Base-by-base conservation (phyloP, 1,140 invertebrate genomes). In the Drosophila subpulchrella region DNA sequence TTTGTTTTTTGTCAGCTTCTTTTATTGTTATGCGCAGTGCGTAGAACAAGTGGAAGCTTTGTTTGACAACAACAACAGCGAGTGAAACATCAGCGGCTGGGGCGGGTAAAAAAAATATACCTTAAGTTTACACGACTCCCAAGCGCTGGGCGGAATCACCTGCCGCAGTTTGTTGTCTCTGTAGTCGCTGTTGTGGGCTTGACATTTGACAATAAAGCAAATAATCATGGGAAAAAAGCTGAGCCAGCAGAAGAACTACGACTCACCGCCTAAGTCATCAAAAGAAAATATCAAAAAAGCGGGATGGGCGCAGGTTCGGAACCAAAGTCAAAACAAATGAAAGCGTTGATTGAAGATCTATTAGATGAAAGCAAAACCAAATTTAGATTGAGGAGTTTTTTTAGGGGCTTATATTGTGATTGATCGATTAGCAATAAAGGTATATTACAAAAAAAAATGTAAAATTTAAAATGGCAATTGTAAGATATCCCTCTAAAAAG, bases 191-290 rank as follows among this genome's bases (percentile, higher is more conserved):
- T 65, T 77, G 72, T 74, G 61, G 74, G 79, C 77, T 91, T 89
- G 83, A 91, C 88, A 91, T 90, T 88, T 83, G 88, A 90, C 86
- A 90, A 90, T 90, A 91, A 90, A 90, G 88, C 86, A 90, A 90
- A 90, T 91, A 90, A 90, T 90, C 86, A 90, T 90, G 86, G 86
- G 86, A 90, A 90, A 90, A 90, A 89, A 76, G 66, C 63, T 80
- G 72, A 83, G 76, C 55, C 57, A 47, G 75, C 38, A 38, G 39
- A 63, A 75, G 60, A 75, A 75, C 53, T 47, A 34, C 67, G 34
- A 38, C 34, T 70, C 67, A 42, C 32, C 59, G 63, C 42, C 44
- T 12, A 34, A 20, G 50, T 53, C 50, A 36, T 30, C 46, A 53
- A 30, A 47, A 38, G 61, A 57, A 58, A 58, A 58, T 71, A 72